These are phyloP conservation scores for Pseudococcus jackbeardsleyi DNA, from an alignment of 2,888 invertebrate genomes.

Conservation along the genomic window DNA sequence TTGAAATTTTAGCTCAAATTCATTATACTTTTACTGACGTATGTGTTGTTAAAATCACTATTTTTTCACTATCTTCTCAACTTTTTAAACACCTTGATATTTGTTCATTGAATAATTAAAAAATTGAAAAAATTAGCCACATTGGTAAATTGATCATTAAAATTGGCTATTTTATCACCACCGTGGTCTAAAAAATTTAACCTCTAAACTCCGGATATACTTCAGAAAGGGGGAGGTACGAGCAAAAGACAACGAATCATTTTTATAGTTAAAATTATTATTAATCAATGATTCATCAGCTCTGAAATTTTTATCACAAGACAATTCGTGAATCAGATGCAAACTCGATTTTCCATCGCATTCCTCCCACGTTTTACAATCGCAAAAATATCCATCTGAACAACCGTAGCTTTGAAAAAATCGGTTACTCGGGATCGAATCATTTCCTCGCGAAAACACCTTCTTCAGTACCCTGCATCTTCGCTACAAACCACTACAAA, in stretches of 20 bases:
- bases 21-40: too few relatives aligned
- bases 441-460: background rate
- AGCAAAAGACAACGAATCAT: background rate
- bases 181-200: too few relatives aligned
- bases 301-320: background rate
- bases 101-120: too few relatives aligned
- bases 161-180: too few relatives aligned
- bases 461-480: background rate
- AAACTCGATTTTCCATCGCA: background rate
- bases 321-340: background rate
- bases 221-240: too few relatives aligned
- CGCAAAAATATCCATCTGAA: background rate
- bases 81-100: too few relatives aligned
- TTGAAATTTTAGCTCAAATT: too few relatives aligned
- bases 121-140: too few relatives aligned
- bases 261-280: background rate
- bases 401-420: background rate
- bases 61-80: too few relatives aligned
- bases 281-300: background rate
- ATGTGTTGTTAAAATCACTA: too few relatives aligned
- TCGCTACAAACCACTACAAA: background rate
- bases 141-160: too few relatives aligned
- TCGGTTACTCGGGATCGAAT: background rate
- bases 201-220: too few relatives aligned
- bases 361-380: background rate